Evolutionary conservation across 2,797 vertebrate species (phyloP), one percentile per base, ranked within the genome.

Genomic region (Neoniphon sammara): DNA sequence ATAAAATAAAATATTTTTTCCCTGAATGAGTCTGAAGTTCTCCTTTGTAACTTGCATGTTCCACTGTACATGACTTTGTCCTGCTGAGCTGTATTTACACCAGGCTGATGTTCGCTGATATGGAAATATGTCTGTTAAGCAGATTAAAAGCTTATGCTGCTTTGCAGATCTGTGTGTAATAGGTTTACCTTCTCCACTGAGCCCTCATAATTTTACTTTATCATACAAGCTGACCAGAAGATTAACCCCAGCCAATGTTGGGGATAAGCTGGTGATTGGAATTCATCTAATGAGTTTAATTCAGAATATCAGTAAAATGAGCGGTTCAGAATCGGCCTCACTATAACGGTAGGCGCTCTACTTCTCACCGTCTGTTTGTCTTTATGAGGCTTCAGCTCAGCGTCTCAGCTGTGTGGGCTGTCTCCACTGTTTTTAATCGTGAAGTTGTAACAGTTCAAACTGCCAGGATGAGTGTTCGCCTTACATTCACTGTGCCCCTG

Each of bases 71-170:
- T 27, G 5, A 8, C 54, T 52, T 49, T 54, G 65, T 84, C 67
- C 66, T 7, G 4, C 63, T 62, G 58, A 75, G 81, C 80, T 67
- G 34, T 50, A n/a, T 47, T 47, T 23, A 57, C 47, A 53, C 60
- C 62, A 71, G 36, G 21, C 87, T 85, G 87, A 73, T 75, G 67
- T 66, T 53, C 1, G 15, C 67, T 72, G 81, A 86, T 89, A 83
- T 50, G 69, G 66, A 74, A 83, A 81, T 55, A 53, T 10, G 9
- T 61, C 55, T 61, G 62, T 68, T 75, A 79, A 78, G 73, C 74
- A 70, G 81, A 86, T 85, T 78, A 79, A 82, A 82, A 12, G 68
- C 74, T 77, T 72, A 46, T 25, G 34, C 27, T 62, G 52, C 20
- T 79, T 68, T 68, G 36, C 61, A 68, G 66, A 79, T 81, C 66